A percentile compares a stretch with the other conserved stretches of the same genome.
phyloP scores from a whole-genome alignment of 2,888 invertebrate genomes.

The Lasioglossum malachurum region DNA sequence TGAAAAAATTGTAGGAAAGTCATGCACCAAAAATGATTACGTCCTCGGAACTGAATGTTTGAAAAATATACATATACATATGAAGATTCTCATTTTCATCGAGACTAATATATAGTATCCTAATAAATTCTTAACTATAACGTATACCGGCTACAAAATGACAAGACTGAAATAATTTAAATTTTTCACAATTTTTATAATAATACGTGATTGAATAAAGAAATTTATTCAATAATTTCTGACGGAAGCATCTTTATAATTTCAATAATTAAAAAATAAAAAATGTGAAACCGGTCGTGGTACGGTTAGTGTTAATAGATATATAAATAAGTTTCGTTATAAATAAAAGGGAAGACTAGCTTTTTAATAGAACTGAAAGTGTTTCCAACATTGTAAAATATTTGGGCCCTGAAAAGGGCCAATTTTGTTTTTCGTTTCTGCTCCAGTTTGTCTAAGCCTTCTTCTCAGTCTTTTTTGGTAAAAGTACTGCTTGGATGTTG shows the following conservation, averaged over 20 bases:
- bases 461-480: conserved; percentile 89
- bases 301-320: too few relatives aligned
- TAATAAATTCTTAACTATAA: too few relatives aligned
- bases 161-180: too few relatives aligned
- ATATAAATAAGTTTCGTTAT: not conserved
- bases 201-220: too few relatives aligned
- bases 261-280: too few relatives aligned
- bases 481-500: conserved; percentile 90
- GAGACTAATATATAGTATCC: too few relatives aligned
- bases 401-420: conserved; percentile 71
- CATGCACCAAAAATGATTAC: not conserved
- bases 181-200: too few relatives aligned
- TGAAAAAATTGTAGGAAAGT: not conserved
- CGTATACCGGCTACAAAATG: too few relatives aligned
- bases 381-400: conserved; percentile 17
- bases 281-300: too few relatives aligned
- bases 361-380: conserved; percentile 6
- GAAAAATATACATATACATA: too few relatives aligned
- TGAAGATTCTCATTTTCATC: not conserved
- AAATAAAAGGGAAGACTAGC: not conserved
- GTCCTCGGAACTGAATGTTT: not conserved
- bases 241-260: too few relatives aligned
- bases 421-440: conserved; percentile 28
- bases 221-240: too few relatives aligned
- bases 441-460: conserved; percentile 56